Conservation (phyloP, 2,113 vertebrate genomes). For the Galemys pyrenaicus region DNA sequence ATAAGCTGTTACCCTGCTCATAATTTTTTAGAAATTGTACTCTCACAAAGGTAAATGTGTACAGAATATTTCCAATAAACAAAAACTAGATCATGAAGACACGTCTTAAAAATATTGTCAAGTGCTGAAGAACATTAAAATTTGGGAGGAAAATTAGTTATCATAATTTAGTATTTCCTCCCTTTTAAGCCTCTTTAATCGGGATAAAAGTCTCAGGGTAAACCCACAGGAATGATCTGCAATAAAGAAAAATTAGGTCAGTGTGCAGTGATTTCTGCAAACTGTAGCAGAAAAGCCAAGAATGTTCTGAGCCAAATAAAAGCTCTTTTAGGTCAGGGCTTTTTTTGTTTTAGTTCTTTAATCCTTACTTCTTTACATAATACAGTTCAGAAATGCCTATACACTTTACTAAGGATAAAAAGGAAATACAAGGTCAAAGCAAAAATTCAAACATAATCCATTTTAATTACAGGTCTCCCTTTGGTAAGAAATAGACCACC, state of each 20-base stretch:
- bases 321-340: neutral
- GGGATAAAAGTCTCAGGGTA: conserved; percentile 57
- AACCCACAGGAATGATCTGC: conserved; percentile 54
- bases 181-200: conserved; percentile 33
- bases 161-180: conserved; percentile 53
- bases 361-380: conserved; percentile 10
- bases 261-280: conserved; percentile 49
- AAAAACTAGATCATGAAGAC: conserved; percentile 16
- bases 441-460: conserved; percentile 26
- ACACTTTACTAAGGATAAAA: neutral
- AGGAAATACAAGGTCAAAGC: conserved; percentile 10
- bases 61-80: conserved; percentile 36
- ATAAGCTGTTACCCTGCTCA: neutral
- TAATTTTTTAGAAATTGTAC: conserved; percentile 42
- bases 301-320: conserved; percentile 55
- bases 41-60: neutral
- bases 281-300: conserved; percentile 45
- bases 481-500: neutral
- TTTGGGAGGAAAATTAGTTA: neutral
- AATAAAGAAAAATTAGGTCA: conserved; percentile 70
- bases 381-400: conserved; percentile 14
- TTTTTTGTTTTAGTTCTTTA: conserved; percentile 48
- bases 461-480: neutral
- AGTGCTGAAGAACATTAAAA: conserved; percentile 55
- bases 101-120: conserved; percentile 50